Conservation (phyloP, 2,888 invertebrate species). For the Acrobasis suavella region DNA sequence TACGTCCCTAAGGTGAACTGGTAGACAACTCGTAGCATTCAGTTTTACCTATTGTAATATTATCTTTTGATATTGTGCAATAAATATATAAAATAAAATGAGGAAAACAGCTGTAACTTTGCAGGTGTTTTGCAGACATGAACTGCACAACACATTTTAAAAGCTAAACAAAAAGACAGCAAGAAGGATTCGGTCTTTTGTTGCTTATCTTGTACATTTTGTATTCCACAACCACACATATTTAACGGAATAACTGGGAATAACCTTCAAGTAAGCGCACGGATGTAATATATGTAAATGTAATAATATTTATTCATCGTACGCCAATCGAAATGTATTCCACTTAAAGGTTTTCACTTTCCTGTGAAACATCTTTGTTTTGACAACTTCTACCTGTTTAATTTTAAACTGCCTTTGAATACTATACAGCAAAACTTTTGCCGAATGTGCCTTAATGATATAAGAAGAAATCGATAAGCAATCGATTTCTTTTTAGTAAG, state of each 20-base stretch:
- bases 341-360: not conserved
- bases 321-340: not conserved
- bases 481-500: not conserved
- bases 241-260: slow-evolving; percentile 1
- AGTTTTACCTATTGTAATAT: too few relatives aligned
- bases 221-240: not conserved
- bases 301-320: slow-evolving; percentile 11
- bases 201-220: slow-evolving; percentile 1
- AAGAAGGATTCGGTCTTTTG: not conserved
- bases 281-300: slow-evolving; percentile 9
- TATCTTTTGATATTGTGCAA: too few relatives aligned
- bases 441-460: not conserved
- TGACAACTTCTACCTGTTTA: not conserved
- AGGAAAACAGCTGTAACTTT: not conserved
- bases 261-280: not conserved
- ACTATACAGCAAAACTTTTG: not conserved
- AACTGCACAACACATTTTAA: not conserved
- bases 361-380: not conserved
- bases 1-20: too few relatives aligned
- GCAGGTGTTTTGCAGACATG: not conserved
- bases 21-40: too few relatives aligned
- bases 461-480: too few relatives aligned
- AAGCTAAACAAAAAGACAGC: not conserved
- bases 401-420: not conserved
- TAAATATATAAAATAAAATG: too few relatives aligned